These are phyloP conservation scores for Disparrhopalites patrizii DNA, from an alignment of 2,888 invertebrate species.

Conservation along the genomic window DNA sequence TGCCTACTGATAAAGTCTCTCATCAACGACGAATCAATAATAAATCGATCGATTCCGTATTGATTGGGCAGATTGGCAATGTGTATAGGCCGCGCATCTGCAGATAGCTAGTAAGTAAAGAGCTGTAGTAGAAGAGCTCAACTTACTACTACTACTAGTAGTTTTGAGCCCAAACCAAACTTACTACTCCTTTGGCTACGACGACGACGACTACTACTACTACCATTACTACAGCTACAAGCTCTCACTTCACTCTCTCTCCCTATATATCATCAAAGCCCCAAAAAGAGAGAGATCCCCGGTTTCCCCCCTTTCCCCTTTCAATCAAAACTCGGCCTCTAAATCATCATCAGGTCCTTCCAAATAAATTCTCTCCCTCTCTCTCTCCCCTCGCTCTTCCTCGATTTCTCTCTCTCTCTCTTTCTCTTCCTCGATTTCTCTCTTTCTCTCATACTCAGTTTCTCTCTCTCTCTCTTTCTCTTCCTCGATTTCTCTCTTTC, in stretches of 20 bases:
- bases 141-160: slow-evolving; percentile 49
- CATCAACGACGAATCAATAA: slow-evolving; percentile 50
- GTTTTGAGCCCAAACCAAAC: slow-evolving; percentile 48
- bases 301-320: slow-evolving; percentile 30
- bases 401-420: slow-evolving; percentile 7
- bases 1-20: slow-evolving; percentile 49
- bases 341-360: slow-evolving; percentile 45
- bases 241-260: slow-evolving; percentile 24
- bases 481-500: slow-evolving; percentile 10
- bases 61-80: slow-evolving; percentile 29
- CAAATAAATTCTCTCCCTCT: slow-evolving; percentile 41
- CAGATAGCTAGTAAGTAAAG: slow-evolving; percentile 23
- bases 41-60: slow-evolving; percentile 33
- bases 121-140: too few species aligned
- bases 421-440: slow-evolving; percentile 15
- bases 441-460: slow-evolving; percentile 9
- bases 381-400: slow-evolving; percentile 9
- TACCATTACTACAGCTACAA: slow-evolving; percentile 17
- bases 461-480: slow-evolving; percentile 3
- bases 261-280: slow-evolving; percentile 26
- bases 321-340: slow-evolving; percentile 37
- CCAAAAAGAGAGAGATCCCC: slow-evolving; percentile 27
- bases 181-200: slow-evolving; percentile 45
- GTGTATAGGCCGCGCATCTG: slow-evolving; percentile 30
- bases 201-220: too few species aligned